Evolutionary conservation across 2,797 vertebrate species (phyloP), one percentile per base, ranked within the genome.

Genomic region (Arnoldichthys spilopterus): DNA sequence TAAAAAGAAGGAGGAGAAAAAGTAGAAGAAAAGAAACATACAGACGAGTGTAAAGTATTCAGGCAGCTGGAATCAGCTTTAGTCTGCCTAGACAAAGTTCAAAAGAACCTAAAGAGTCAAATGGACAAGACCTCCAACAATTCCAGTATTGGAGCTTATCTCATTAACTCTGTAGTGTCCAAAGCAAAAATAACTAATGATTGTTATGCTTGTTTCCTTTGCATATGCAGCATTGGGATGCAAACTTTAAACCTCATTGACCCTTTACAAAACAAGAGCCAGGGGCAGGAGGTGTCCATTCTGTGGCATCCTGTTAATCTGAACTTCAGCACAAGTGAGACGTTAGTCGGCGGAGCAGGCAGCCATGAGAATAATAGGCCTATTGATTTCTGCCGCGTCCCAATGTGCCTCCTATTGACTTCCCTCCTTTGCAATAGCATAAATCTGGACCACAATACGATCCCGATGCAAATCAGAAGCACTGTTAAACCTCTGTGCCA

Each of bases 361-460:
- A 73, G 70, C 63, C 75, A 63, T 8, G 22, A 82, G 84, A 85
- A 88, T 85, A 88, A 88, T 84, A 82, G 85, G 49, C 72, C 84
- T 85, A 87, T 87, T 87, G 86, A 86, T 87, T 84, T 86, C 71
- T 64, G 56, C 61, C 61, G 77, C 79, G 69, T 80, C 82, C 69
- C 69, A 80, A 74, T 82, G 81, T 72, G 74, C 80, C 66, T 87
- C 74, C 86, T 87, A 84, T 85, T 86, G 81, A 88, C 84, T 76
- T 76, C 24, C 54, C 67, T 71, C 51, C 62, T 54, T 45, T 82
- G 84, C 79, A 76, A 78, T 67, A 68, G 82, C 73, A 85, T 72
- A 61, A 80, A 87, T 88, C 85, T 85, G 80, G 82, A 86, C 76
- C 82, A 85, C 81, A 85, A 84, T 76, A 76, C 84, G 72, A 82